Evolutionary conservation across 2,797 vertebrate species (phyloP).

Genomic region (Discoglossus pictus): DNA sequence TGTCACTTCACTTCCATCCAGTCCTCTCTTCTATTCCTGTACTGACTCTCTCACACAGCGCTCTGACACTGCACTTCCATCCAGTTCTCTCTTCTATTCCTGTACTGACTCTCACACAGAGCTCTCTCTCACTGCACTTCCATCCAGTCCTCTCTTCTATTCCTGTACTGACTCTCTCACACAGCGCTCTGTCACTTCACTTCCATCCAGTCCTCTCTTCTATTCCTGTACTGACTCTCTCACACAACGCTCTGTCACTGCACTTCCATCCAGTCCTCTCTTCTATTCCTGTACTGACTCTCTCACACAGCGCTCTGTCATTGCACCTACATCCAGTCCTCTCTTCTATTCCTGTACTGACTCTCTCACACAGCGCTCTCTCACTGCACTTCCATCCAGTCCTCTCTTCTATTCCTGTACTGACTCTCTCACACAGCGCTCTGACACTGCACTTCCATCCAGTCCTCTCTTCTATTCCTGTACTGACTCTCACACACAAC

Average conservation of each 20-base stretch:
- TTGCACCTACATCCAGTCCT: neutral
- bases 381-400: neutral
- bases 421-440: neutral
- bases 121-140: neutral
- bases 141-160: neutral
- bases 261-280: neutral
- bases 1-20: neutral
- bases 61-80: neutral
- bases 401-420: no score
- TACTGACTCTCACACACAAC: conserved; percentile 21
- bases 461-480: accelerated
- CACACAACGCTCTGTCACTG: neutral
- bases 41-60: conserved; percentile 1
- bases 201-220: no score
- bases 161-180: neutral
- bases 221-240: neutral
- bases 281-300: neutral
- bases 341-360: neutral
- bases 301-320: conserved; percentile 22
- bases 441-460: neutral
- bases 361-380: no score
- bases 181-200: no score
- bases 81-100: accelerated
- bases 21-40: no score
- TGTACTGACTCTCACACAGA: conserved; percentile 22